Evolutionary conservation across 1,140 invertebrate species (phyloP).

Genomic region (Heliconius nattereri): DNA sequence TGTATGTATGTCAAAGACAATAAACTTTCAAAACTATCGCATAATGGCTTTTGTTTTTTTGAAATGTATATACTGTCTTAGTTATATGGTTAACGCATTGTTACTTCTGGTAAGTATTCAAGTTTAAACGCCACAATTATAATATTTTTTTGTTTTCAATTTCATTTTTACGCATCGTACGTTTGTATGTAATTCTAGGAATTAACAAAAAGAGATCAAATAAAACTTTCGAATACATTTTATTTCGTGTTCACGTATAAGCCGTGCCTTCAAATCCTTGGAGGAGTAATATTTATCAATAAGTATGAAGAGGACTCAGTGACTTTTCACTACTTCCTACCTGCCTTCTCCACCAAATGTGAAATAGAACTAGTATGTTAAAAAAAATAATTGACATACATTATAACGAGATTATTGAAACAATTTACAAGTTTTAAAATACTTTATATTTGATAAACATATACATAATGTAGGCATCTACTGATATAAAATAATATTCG

Average conservation of each 20-base stretch:
- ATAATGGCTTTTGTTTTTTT: slow-evolving; percentile 36
- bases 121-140: neutral
- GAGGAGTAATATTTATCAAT: too few relatives aligned
- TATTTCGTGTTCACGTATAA: too few relatives aligned
- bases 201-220: neutral
- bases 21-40: slow-evolving; percentile 52
- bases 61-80: slow-evolving; percentile 18
- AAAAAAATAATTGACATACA: too few relatives aligned
- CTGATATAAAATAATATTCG: neutral
- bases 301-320: too few relatives aligned
- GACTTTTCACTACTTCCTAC: too few relatives aligned
- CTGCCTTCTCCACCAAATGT: too few relatives aligned
- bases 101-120: slow-evolving; percentile 14
- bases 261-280: too few relatives aligned
- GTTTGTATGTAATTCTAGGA: neutral
- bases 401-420: too few relatives aligned
- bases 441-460: neutral
- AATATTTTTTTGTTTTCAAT: neutral
- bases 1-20: slow-evolving; percentile 63
- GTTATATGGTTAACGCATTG: neutral
- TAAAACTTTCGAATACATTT: too few relatives aligned
- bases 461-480: neutral
- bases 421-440: neutral
- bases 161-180: neutral
- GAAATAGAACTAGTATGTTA: too few relatives aligned